Evolutionary conservation across 2,113 vertebrate species (phyloP), one percentile per base, ranked within the genome.

Genomic region (Phylloscopus whistleri): DNA sequence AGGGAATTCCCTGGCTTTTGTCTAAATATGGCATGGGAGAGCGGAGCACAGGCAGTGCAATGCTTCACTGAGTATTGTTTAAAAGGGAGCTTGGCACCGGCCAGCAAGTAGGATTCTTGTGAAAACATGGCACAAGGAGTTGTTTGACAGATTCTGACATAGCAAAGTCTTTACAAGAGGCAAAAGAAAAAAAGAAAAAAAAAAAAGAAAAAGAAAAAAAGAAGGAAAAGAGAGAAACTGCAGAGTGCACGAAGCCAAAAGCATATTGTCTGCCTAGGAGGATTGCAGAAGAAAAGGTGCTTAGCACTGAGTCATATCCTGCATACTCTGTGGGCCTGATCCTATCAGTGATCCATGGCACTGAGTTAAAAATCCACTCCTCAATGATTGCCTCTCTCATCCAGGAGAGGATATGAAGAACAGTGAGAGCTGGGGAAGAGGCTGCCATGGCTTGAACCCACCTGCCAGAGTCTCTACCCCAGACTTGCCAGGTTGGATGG

Each of bases 1-100:
- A 96, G 97, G 98, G 98, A 97, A 97, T 97, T 97, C 98, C 98
- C 81, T 94, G 13, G 96, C 97, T 98, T 97, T 98, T 98, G 97
- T 96, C 98, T 97, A 97, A 98, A 98, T 98, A 98, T 97, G 98
- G 98, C 95, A 88, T 66, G 89, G 10, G 15, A 94, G 82, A 96
- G 92, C 74, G 2, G 78, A 88, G 93, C 67, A 69, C 67, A 90
- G 87, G 90, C 93, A 75, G 27, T 0, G 91, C 90, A 91, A 84
- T 97, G 93, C 93, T 95, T 97, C 96, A 96, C 94, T n/a, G 76
- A 94, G 93, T 75, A 95, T 95, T 96, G 97, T 97, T 97, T 97
- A 96, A 96, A 97, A 97, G 97, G 94, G 87, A 72, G 88, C 94
- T 96, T 98, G 97, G 98, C 97, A 96, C 55, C 0, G 2, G 76